A percentile compares a stretch with the other conserved stretches of the same genome.
Evolutionary conservation across 2,113 vertebrate species (phyloP).

Genomic region (Melozone crissalis): DNA sequence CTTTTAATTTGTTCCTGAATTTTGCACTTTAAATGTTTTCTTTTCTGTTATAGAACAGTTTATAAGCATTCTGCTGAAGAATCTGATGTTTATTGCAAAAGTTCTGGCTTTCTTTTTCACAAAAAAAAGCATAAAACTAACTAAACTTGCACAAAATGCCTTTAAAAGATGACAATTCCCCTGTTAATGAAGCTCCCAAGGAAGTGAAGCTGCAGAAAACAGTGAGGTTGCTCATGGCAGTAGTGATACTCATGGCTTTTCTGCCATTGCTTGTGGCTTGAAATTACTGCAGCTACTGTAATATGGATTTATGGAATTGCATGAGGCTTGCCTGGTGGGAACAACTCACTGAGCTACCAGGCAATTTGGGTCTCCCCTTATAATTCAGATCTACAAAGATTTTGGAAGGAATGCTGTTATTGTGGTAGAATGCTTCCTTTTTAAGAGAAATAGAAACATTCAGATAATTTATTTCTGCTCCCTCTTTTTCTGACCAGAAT

Average conservation of each 20-base stretch:
- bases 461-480: neutral
- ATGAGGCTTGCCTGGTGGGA: neutral
- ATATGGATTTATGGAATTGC: neutral
- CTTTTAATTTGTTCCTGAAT: neutral
- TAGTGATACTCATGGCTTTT: neutral
- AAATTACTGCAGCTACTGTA: neutral
- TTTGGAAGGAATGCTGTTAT: neutral
- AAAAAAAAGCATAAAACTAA: neutral
- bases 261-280: neutral
- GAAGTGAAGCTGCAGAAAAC: neutral
- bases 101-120: neutral
- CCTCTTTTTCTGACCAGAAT: neutral
- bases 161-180: neutral
- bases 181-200: neutral
- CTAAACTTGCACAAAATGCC: neutral
- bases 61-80: neutral
- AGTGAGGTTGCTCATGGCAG: neutral
- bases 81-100: neutral
- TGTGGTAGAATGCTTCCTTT: neutral
- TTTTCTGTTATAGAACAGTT: neutral
- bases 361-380: neutral
- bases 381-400: neutral
- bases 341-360: neutral
- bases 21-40: neutral
- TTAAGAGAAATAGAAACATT: neutral